phyloP scores from a whole-genome alignment of 2,888 invertebrate species.

The Argyra leucocephala region DNA sequence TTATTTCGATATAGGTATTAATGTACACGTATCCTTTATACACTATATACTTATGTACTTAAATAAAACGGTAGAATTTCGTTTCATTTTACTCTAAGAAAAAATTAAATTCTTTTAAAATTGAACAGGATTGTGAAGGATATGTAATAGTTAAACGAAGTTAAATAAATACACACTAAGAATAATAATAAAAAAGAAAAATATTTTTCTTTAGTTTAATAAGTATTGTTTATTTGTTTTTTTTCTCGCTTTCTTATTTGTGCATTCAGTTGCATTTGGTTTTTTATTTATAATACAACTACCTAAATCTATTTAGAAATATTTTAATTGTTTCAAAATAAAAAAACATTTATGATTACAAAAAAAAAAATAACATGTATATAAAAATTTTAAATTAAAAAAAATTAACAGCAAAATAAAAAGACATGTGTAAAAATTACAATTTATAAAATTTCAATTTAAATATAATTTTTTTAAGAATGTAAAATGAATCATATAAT shows the following conservation, averaged over 20 bases:
- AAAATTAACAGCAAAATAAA: slow-evolving; percentile 18
- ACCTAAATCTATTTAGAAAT: not conserved
- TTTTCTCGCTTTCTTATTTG: not conserved
- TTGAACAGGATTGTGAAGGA: not conserved
- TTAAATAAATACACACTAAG: not conserved
- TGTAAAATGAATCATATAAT: not conserved
- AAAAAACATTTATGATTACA: slow-evolving; percentile 4
- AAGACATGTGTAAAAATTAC: slow-evolving; percentile 21
- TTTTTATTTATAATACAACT: not conserved
- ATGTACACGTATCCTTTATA: not conserved
- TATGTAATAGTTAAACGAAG: not conserved
- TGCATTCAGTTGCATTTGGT: slow-evolving; percentile 10
- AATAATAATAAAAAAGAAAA: not conserved
- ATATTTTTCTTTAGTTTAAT: not conserved
- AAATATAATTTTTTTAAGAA: slow-evolving; percentile 2
- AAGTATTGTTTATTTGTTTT: too few relatives aligned
- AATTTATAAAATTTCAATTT: slow-evolving; percentile 17
- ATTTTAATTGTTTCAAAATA: not conserved
- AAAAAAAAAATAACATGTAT: not conserved
- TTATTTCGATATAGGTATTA: not conserved
- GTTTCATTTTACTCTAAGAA: not conserved
- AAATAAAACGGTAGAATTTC: too few relatives aligned
- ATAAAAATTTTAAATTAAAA: not conserved
- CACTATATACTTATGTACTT: too few relatives aligned
- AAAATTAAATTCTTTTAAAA: too few relatives aligned